Evolutionary conservation across 2,113 vertebrate species (phyloP).

Genomic region (Entelurus aequoreus): DNA sequence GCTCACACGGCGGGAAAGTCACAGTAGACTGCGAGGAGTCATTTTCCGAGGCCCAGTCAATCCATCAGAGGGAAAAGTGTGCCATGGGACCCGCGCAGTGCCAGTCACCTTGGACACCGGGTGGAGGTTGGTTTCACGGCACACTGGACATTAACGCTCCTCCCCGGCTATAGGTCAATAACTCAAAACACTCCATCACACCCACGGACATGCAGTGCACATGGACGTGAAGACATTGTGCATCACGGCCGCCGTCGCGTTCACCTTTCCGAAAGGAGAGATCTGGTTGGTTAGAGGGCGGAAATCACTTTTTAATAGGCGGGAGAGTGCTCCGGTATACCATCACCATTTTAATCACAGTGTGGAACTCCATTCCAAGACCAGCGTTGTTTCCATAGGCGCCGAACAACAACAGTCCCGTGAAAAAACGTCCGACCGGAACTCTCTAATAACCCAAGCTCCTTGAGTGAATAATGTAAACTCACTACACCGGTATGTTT

Average conservation of each 20-base stretch:
- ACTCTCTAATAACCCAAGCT: no score
- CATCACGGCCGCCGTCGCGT: constrained; percentile 2
- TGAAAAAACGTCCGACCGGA: no score
- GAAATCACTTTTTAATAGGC: constrained; percentile 45
- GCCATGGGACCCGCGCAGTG: constrained; percentile 48
- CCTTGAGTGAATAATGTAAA: no score
- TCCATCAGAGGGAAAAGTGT: constrained; percentile 56
- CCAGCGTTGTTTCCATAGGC: constrained; percentile 13
- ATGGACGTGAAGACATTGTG: neutral
- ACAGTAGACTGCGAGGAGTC: constrained; percentile 23
- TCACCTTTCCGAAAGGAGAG: constrained; percentile 28
- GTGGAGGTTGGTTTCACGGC: constrained; percentile 58
- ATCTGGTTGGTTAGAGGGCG: constrained; percentile 25
- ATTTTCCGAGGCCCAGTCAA: constrained; percentile 50
- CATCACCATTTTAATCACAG: constrained; percentile 35
- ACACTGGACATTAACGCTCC: constrained; percentile 60
- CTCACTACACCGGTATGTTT: no score
- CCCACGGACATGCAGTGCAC: constrained; percentile 13
- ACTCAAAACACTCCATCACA: constrained; percentile 49
- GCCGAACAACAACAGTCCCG: no score
- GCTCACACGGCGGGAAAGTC: neutral
- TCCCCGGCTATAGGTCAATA: constrained; percentile 59
- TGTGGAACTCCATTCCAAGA: constrained; percentile 14
- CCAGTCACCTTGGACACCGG: constrained; percentile 65
- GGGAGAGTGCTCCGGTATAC: constrained; percentile 24